Conservation (phyloP, 2,113 vertebrate genomes). For the Neofelis nebulosa region DNA sequence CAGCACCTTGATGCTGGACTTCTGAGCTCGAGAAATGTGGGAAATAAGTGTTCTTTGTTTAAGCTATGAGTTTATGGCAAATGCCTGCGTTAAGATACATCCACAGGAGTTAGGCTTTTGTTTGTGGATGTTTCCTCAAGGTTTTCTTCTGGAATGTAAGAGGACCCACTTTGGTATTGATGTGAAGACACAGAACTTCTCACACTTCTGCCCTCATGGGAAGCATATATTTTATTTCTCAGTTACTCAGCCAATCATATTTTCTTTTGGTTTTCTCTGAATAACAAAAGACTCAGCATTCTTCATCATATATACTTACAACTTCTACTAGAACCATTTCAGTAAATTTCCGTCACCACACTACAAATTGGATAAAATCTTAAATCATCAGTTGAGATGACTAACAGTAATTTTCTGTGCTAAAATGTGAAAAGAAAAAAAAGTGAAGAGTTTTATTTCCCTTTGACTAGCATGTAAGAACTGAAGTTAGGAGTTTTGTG, state of each 20-base stretch:
- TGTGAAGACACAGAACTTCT: background rate
- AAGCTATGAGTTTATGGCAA: background rate
- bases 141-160: background rate
- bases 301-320: background rate
- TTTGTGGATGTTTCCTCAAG: background rate
- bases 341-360: background rate
- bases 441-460: background rate
- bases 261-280: slow-evolving; percentile 11
- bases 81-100: background rate
- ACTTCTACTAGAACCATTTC: background rate
- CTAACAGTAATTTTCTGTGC: background rate
- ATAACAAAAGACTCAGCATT: background rate
- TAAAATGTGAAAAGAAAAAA: background rate
- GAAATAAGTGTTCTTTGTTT: background rate
- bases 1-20: background rate
- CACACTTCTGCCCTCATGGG: background rate
- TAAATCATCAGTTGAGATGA: background rate
- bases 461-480: background rate
- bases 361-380: background rate
- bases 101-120: background rate
- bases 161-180: background rate
- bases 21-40: background rate
- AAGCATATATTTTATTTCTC: background rate
- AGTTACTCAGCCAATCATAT: background rate
- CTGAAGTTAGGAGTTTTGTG: background rate